Evolutionary conservation across 2,888 invertebrate species (phyloP).

Genomic region (Troides oblongomaculatus): DNA sequence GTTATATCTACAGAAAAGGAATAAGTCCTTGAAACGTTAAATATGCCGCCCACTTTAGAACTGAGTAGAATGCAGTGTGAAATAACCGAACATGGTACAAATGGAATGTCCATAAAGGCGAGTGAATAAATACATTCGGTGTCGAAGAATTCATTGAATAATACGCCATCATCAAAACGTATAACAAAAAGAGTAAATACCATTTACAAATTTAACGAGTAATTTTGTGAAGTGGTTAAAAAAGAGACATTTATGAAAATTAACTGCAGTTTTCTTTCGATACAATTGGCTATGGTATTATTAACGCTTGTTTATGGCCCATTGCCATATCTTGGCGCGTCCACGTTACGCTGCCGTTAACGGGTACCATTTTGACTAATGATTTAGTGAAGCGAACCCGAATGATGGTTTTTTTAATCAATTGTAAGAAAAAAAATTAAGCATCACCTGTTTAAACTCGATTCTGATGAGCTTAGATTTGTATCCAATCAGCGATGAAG

Average conservation of each 20-base stretch:
- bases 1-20: background rate
- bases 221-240: conserved; percentile 22
- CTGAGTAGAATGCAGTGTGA: background rate
- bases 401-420: conserved; percentile 42
- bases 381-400: conserved; percentile 53
- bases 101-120: background rate
- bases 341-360: conserved; percentile 32
- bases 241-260: conserved; percentile 22
- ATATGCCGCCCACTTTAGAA: background rate
- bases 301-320: conserved; percentile 8
- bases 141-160: conserved; percentile 23
- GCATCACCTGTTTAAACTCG: conserved; percentile 46
- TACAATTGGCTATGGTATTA: conserved; percentile 12
- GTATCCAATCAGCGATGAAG: conserved; percentile 1
- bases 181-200: conserved; percentile 21
- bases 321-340: conserved; percentile 28
- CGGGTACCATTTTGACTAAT: conserved; percentile 53
- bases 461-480: conserved; percentile 3
- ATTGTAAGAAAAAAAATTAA: conserved; percentile 33
- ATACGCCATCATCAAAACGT: conserved; percentile 1
- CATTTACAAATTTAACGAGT: conserved; percentile 22
- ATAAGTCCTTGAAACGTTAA: no score
- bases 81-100: background rate
- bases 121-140: background rate
- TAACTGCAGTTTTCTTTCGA: conserved; percentile 9